phyloP scores from a whole-genome alignment of 2,888 invertebrate genomes.

The Phalera bucephala region DNA sequence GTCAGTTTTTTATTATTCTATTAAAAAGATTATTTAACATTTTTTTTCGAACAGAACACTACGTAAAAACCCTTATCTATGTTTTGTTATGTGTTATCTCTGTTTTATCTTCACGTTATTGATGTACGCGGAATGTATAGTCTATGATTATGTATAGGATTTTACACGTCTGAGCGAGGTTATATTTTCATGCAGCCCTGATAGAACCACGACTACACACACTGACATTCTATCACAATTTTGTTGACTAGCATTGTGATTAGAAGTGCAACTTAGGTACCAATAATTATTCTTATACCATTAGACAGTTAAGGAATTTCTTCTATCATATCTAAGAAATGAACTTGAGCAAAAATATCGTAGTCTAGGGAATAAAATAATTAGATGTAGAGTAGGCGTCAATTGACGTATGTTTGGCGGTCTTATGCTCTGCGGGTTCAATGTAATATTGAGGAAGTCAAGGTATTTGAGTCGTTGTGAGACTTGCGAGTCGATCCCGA shows the following conservation, averaged over 20 bases:
- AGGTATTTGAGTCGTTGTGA: slow-evolving; percentile 82
- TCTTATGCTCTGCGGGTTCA: slow-evolving; percentile 77
- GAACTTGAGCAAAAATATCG: neutral
- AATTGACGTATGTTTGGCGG: slow-evolving; percentile 77
- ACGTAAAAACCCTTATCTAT: slow-evolving; percentile 41
- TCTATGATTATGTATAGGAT: neutral
- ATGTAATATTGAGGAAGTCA: slow-evolving; percentile 84
- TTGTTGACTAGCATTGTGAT: no score
- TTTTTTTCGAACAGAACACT: slow-evolving; percentile 19
- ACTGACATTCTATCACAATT: no score
- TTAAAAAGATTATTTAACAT: neutral
- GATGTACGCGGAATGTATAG: slow-evolving; percentile 28
- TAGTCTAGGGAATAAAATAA: slow-evolving; percentile 5
- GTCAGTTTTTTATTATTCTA: slow-evolving; percentile 30
- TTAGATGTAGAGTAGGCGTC: slow-evolving; percentile 64
- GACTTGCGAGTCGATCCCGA: slow-evolving; percentile 81
- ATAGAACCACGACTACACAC: no score
- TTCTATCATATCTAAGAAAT: neutral
- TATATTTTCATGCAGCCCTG: neutral
- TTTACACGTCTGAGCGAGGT: neutral
- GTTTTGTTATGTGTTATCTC: slow-evolving; percentile 46
- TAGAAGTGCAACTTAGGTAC: no score
- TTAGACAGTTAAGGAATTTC: no score
- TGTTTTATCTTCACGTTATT: slow-evolving; percentile 42
- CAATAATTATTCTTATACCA: no score